Conservation (phyloP, 1,140 invertebrate species). For the Drosophila sturtevanti region DNA sequence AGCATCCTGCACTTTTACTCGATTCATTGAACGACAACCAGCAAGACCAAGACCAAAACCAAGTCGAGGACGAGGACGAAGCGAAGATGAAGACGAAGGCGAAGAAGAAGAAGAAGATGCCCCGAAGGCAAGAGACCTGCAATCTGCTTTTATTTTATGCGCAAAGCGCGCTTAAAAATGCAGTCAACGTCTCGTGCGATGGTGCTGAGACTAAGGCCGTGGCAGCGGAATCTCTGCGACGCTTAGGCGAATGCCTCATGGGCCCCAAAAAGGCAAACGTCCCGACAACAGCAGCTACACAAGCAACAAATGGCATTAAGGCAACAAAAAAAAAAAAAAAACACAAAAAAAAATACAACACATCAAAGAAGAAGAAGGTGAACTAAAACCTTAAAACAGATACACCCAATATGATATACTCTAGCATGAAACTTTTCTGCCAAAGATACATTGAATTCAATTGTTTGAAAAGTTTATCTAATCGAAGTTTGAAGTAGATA, state of each 20-base stretch:
- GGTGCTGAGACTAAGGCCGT: conserved; percentile 55
- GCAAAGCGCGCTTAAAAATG: conserved; percentile 77
- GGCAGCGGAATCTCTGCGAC: conserved; percentile 62
- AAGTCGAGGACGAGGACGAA: conserved; percentile 17
- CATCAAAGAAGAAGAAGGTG: background rate
- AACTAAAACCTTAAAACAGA: background rate
- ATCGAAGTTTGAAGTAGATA: too few relatives aligned
- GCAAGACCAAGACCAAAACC: conserved; percentile 36
- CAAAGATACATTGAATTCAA: background rate
- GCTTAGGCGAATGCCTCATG: conserved; percentile 78
- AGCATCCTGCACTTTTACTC: conserved; percentile 79
- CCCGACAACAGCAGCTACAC: conserved; percentile 57
- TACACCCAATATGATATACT: conserved; percentile 21
- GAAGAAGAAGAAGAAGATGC: conserved; percentile 40
- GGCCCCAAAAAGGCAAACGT: conserved; percentile 79
- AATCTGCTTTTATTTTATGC: conserved; percentile 81
- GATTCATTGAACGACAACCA: conserved; percentile 58
- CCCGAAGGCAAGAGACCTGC: conserved; percentile 57
- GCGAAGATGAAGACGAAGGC: conserved; percentile 13
- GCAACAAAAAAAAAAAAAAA: conserved; percentile 15
- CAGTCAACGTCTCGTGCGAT: conserved; percentile 70
- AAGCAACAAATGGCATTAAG: conserved; percentile 56
- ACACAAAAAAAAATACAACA: conserved; percentile 13
- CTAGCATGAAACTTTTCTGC: background rate
- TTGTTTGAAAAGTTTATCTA: too few relatives aligned